Evolutionary conservation across 2,888 invertebrate species (phyloP), one percentile per base, ranked within the genome.

Genomic region (Microplitis deprimator): DNA sequence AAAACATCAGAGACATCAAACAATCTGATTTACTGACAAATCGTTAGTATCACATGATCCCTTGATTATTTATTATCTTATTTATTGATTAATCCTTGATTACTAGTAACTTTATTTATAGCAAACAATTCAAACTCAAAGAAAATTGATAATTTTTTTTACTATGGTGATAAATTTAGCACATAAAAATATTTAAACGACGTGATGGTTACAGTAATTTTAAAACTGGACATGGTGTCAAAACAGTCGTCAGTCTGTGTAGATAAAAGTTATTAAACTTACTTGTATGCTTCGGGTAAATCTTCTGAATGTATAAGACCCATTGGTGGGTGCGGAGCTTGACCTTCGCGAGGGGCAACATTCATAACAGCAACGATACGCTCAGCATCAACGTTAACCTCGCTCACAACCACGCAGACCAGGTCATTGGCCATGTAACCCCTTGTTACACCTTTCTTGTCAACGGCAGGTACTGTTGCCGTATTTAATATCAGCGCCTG

Each of bases 301-400:
- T 96, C 95, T 81, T 95, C 95, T 29, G 93, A 92, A 91, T 94
- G 94, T 89, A 97, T 95, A 78, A 96, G 93, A 82, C 97, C 97
- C 82, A 96, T 92, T 80, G 95, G 93, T 80, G 94, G 93, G 89
- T 93, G 93, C 84, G 93, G 93, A 82, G 93, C 93, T 77, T 95
- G 94, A 86, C 94, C 93, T 85, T 94, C 93, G 85, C 94, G 92
- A 83, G 94, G 93, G 83, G 93, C 91, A 80, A 95, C 95, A 91
- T 96, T 94, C 95, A 96, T 96, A 90, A 96, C 96, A 90, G 95
- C 93, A 85, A 95, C 94, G 91, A 97, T 93, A 92, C 96, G 96
- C 91, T 96, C 96, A 75, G 95, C 94, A 90, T 96, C 96, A 68
- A 95, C 94, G 89, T 95, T 95, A 81, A 96, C 94, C 92, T 96